These are phyloP conservation scores for Eumeta japonica DNA, from an alignment of 1,140 invertebrate species.

Conservation along the genomic window DNA sequence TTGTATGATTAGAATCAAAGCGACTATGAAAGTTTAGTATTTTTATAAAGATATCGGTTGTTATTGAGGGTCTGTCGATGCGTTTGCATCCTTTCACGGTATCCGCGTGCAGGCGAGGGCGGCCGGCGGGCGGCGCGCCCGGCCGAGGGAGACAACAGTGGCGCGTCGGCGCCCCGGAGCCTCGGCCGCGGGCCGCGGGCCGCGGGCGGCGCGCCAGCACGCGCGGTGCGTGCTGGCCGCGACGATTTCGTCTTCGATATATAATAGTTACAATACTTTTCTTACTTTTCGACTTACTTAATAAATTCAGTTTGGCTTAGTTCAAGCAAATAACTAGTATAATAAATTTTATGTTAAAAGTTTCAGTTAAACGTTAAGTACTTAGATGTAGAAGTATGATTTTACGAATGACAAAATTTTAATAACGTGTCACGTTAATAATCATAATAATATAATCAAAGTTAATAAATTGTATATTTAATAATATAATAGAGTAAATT, in stretches of 20 bases:
- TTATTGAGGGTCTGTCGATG: no score
- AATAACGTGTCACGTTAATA: conserved; percentile 56
- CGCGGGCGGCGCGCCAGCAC: no score
- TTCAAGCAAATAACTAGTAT: conserved; percentile 57
- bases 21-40: no score
- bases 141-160: conserved; percentile 47
- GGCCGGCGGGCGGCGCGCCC: not conserved
- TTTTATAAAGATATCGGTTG: no score
- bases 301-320: conserved; percentile 58
- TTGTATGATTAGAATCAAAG: no score
- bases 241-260: no score
- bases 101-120: no score
- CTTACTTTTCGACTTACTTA: conserved; percentile 58
- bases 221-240: no score
- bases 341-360: conserved; percentile 56
- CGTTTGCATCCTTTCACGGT: no score
- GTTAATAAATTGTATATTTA: conserved; percentile 59
- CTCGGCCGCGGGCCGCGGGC: conserved; percentile 13
- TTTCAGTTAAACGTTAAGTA: conserved; percentile 55
- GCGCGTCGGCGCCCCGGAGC: conserved; percentile 19
- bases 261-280: conserved; percentile 56
- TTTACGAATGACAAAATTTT: conserved; percentile 57
- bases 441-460: conserved; percentile 59
- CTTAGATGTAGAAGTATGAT: conserved; percentile 53
- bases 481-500: conserved; percentile 59